Base-by-base conservation (phyloP, 2,113 vertebrate species). In the Calidris pygmaea region DNA sequence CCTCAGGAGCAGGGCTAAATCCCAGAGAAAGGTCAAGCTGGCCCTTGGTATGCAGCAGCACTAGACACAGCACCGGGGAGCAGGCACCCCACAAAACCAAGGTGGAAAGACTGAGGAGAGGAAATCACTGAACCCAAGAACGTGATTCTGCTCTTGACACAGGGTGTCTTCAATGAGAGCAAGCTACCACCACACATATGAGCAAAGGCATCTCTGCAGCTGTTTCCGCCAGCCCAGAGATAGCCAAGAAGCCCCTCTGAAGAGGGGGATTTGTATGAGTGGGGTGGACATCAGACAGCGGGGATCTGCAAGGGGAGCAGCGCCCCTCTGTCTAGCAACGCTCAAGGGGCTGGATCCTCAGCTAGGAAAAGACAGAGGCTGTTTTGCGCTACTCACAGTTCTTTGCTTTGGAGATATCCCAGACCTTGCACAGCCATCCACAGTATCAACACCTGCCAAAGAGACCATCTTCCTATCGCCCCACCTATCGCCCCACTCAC, bases 61-160 rank as follows among this genome's bases (percentile, higher is more conserved):
- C 18, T 2, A 65, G 27, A 48, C 10, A 22, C 2, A 1, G 63
- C 37, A 24, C 41, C 0, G 0, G 9, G 34, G n/a, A 58, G n/a
- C 43, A 50, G 30, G 24, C 7, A 39, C 11, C 20, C 65, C 17
- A 21, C 15, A 79, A 56, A 79, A 53, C 19, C 22, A 24, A 27
- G 20, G 41, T 0, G 2, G 41, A 76, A 73, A 37, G 3, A 26
- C 3, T 29, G 27, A 76, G 3, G 3, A 66, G 39, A 85, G 8
- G 14, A 4, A 14, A 13, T 43, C 47, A 56, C 7, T 0, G 0
- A 52, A 26, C 52, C 20, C 60, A 59, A 27, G n/a, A 47, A 50
- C 1, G 4, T 4, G 43, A 48, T 17, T 47, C 47, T 45, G 45
- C 55, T 59, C 68, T 52, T 59, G 65, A 47, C 29, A 63, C 21